phyloP scores from a whole-genome alignment of 2,113 vertebrate genomes.

The Abramis brama region DNA sequence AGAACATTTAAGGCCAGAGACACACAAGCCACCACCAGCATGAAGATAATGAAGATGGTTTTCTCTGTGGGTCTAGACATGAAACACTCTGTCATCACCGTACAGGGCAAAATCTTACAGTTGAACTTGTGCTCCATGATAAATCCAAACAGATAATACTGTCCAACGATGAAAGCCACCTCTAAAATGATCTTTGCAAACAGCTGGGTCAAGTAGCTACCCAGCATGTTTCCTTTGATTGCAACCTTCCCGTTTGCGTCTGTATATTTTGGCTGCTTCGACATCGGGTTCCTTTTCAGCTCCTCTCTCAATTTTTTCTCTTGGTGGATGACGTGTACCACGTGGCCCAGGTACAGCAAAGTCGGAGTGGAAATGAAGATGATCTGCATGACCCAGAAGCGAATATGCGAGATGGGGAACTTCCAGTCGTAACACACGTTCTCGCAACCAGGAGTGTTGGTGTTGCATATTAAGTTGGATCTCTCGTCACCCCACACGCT shows the following conservation, averaged over 20 bases:
- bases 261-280: slow-evolving; percentile 71
- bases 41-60: slow-evolving; percentile 81
- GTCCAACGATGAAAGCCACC: slow-evolving; percentile 85
- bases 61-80: slow-evolving; percentile 86
- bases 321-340: slow-evolving; percentile 68
- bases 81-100: slow-evolving; percentile 80
- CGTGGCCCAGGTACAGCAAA: slow-evolving; percentile 72
- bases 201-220: slow-evolving; percentile 88
- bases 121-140: slow-evolving; percentile 77
- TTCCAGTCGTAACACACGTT: slow-evolving; percentile 72
- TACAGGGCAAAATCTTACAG: slow-evolving; percentile 74
- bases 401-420: slow-evolving; percentile 75
- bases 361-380: slow-evolving; percentile 73
- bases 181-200: slow-evolving; percentile 88
- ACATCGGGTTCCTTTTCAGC: slow-evolving; percentile 56
- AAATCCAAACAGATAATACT: slow-evolving; percentile 78
- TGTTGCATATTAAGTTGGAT: slow-evolving; percentile 70
- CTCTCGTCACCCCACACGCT: slow-evolving; percentile 74
- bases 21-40: slow-evolving; percentile 84
- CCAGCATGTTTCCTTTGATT: slow-evolving; percentile 85
- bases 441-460: slow-evolving; percentile 65
- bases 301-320: slow-evolving; percentile 71
- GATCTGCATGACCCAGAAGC: slow-evolving; percentile 78
- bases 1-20: slow-evolving; percentile 87
- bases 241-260: slow-evolving; percentile 82